Evolutionary conservation across 2,888 invertebrate genomes (phyloP).

Genomic region (Coenonympha arcania): DNA sequence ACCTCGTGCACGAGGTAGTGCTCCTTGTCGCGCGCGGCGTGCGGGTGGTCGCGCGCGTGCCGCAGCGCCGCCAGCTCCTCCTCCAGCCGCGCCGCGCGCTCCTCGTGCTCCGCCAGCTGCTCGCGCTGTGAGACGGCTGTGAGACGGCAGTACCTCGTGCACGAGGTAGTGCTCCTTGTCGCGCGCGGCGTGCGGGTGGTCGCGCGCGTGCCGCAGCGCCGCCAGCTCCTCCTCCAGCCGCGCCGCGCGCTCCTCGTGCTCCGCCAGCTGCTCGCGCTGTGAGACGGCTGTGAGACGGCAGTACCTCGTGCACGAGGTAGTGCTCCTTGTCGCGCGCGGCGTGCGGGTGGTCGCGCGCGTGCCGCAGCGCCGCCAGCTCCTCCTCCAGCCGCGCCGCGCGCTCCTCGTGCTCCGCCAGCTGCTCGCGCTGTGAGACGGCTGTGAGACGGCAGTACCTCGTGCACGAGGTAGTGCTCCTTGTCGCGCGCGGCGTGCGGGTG

Average conservation of each 20-base stretch:
- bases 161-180: slow-evolving; percentile 94
- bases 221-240: slow-evolving; percentile 87
- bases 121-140: too few relatives aligned
- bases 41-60: slow-evolving; percentile 84
- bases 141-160: slow-evolving; percentile 80
- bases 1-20: slow-evolving; percentile 92
- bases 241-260: slow-evolving; percentile 88
- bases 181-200: slow-evolving; percentile 89
- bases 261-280: too few relatives aligned
- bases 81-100: slow-evolving; percentile 86
- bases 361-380: slow-evolving; percentile 86
- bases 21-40: slow-evolving; percentile 91
- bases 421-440: too few relatives aligned
- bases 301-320: slow-evolving; percentile 90
- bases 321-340: slow-evolving; percentile 90
- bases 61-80: slow-evolving; percentile 87
- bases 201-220: slow-evolving; percentile 80
- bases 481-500: slow-evolving; percentile 92
- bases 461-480: slow-evolving; percentile 91
- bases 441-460: slow-evolving; percentile 80
- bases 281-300: too few relatives aligned
- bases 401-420: slow-evolving; percentile 89
- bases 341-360: slow-evolving; percentile 86
- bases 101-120: slow-evolving; percentile 90
- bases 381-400: slow-evolving; percentile 86